phyloP scores from a whole-genome alignment of 2,888 invertebrate species.

The Dilophus febrilis region DNA sequence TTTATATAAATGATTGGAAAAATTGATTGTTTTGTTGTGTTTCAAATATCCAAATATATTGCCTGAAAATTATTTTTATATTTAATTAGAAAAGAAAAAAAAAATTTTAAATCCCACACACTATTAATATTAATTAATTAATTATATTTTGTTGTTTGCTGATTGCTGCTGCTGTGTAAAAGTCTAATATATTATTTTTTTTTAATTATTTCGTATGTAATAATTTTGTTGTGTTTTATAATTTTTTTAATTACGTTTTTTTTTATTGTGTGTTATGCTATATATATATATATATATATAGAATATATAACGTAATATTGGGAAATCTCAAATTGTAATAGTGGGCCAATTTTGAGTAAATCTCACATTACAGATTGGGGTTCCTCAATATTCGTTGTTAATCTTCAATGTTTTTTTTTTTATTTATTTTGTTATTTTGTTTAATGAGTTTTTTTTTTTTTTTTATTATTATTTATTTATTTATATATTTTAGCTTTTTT shows the following conservation, averaged over 20 bases:
- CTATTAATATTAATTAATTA: too few species aligned
- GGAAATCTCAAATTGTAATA: conserved; percentile 99
- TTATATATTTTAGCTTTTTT: conserved; percentile 2
- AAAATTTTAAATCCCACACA: too few species aligned
- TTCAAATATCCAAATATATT: too few species aligned
- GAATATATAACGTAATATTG: conserved; percentile 37
- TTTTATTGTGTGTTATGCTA: not conserved
- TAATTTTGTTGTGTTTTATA: conserved; percentile 3
- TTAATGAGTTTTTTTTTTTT: too few species aligned
- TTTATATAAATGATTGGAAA: too few species aligned
- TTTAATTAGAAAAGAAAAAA: too few species aligned
- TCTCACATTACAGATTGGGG: conserved; percentile 32
- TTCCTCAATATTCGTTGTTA: conserved; percentile 22
- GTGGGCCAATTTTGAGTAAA: conserved; percentile 47
- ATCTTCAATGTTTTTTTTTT: conserved; percentile 16
- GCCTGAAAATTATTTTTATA: too few species aligned
- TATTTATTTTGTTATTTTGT: conserved; percentile 12
- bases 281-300: too few species aligned
- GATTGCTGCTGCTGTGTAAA: too few species aligned
- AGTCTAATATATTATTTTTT: too few species aligned
- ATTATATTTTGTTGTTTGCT: too few species aligned
- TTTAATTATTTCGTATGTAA: not conserved
- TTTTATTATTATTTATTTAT: conserved; percentile 5
- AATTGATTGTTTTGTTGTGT: too few species aligned
- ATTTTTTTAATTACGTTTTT: not conserved